Conservation (phyloP, 2,888 invertebrate species). For the Patella depressa region DNA sequence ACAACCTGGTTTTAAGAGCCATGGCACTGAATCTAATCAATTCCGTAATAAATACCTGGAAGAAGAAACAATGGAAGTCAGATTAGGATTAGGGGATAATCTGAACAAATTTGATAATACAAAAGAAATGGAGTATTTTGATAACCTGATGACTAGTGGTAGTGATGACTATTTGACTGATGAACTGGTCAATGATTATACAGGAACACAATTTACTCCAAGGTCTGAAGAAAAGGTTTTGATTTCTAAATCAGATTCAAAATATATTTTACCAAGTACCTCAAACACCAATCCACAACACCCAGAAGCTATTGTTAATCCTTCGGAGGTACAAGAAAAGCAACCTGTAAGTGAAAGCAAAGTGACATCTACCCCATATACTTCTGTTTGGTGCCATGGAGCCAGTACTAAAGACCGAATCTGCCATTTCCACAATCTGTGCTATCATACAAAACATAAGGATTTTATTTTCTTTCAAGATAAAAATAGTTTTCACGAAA, state of each 20-base stretch:
- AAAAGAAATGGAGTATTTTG: not conserved
- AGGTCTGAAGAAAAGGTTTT: not conserved
- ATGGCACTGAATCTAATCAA: not conserved
- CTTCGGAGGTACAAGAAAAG: not conserved
- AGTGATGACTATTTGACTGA: not conserved
- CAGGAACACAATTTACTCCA: not conserved
- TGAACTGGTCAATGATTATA: not conserved
- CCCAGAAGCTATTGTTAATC: not conserved
- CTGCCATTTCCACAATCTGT: conserved; percentile 72
- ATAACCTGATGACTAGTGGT: not conserved
- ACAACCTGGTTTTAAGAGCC: not conserved
- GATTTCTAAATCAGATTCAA: not conserved
- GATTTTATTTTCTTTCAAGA: conserved; percentile 70
- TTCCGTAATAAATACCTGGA: not conserved
- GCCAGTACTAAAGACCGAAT: conserved; percentile 44
- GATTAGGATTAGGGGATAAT: not conserved
- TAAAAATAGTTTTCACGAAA: conserved; percentile 61
- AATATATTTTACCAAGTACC: not conserved
- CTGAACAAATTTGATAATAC: not conserved
- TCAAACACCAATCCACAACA: not conserved
- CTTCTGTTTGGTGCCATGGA: conserved; percentile 60
- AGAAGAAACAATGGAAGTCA: not conserved
- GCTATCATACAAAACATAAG: conserved; percentile 65
- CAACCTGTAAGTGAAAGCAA: not conserved
- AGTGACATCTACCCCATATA: conserved; percentile 27